phyloP scores from a whole-genome alignment of 2,113 vertebrate genomes.

The Isichthys henryi region DNA sequence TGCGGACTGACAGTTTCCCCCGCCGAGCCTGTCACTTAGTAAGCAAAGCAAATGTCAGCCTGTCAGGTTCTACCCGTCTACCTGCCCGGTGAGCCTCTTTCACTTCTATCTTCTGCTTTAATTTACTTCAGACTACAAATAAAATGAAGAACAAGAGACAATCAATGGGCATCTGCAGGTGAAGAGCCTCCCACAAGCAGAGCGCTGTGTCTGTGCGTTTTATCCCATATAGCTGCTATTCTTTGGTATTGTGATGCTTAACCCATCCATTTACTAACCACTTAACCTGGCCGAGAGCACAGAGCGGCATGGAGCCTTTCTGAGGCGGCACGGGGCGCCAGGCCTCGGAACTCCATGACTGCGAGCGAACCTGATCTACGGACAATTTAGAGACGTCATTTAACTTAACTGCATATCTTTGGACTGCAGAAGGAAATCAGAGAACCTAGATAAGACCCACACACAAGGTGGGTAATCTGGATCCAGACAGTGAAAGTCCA shows the following conservation, averaged over 20 bases:
- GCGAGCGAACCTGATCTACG: not conserved
- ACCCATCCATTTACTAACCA: not conserved
- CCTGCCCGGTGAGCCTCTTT: conserved; percentile 32
- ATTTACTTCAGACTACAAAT: not conserved
- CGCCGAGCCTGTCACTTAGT: not conserved
- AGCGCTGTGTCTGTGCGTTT: not conserved
- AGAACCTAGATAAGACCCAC: not conserved
- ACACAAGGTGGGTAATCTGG: not conserved
- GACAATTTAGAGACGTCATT: not conserved
- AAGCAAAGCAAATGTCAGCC: conserved; percentile 49
- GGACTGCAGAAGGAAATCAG: not conserved
- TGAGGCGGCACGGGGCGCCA: not conserved
- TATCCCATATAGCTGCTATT: not conserved
- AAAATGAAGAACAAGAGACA: not conserved
- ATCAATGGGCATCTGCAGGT: not conserved
- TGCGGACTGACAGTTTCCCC: conserved; percentile 13
- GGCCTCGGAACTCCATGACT: not conserved
- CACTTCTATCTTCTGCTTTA: conserved; percentile 35
- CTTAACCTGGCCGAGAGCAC: not conserved
- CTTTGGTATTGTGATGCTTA: not conserved
- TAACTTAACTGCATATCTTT: not conserved
- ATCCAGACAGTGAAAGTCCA: not conserved
- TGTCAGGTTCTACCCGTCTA: conserved; percentile 35
- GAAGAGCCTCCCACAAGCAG: not conserved
- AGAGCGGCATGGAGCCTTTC: not conserved